Evolutionary conservation across 2,797 vertebrate genomes (phyloP).

Genomic region (Eospalax fontanierii): DNA sequence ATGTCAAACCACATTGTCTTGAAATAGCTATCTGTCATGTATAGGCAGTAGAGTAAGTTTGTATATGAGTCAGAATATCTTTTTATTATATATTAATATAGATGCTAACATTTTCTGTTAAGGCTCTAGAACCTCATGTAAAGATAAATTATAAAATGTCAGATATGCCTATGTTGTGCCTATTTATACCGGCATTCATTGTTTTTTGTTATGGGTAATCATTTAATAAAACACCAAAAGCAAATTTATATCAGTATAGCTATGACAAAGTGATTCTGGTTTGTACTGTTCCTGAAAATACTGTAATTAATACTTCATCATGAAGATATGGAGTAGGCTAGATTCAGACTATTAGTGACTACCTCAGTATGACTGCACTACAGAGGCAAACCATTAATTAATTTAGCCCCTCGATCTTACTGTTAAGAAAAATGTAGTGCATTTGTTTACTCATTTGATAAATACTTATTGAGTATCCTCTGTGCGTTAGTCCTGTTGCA

Average conservation of each 20-base stretch:
- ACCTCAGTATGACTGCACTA: no score
- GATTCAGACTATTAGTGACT: no score
- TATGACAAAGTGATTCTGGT: slow-evolving; percentile 32
- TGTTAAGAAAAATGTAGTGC: no score
- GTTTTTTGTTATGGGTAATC: slow-evolving; percentile 47
- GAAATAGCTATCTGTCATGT: slow-evolving; percentile 45
- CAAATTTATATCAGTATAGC: slow-evolving; percentile 30
- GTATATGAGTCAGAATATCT: background rate
- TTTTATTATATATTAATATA: slow-evolving; percentile 12
- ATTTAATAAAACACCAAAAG: slow-evolving; percentile 55
- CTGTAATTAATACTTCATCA: slow-evolving; percentile 39
- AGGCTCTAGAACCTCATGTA: slow-evolving; percentile 14
- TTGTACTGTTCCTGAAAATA: slow-evolving; percentile 34
- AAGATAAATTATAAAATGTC: slow-evolving; percentile 43
- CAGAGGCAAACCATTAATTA: no score
- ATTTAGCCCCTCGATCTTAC: no score
- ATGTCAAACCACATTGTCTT: slow-evolving; percentile 48
- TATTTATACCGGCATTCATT: slow-evolving; percentile 20
- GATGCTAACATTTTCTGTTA: slow-evolving; percentile 52
- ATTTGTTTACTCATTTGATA: no score
- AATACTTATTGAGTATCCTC: no score
- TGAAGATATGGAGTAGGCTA: background rate
- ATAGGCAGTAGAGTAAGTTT: slow-evolving; percentile 39
- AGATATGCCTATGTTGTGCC: background rate
- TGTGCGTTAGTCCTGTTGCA: no score